Evolutionary conservation across 2,888 invertebrate species (phyloP), one percentile per base, ranked within the genome.

Genomic region (Molanna angustata): DNA sequence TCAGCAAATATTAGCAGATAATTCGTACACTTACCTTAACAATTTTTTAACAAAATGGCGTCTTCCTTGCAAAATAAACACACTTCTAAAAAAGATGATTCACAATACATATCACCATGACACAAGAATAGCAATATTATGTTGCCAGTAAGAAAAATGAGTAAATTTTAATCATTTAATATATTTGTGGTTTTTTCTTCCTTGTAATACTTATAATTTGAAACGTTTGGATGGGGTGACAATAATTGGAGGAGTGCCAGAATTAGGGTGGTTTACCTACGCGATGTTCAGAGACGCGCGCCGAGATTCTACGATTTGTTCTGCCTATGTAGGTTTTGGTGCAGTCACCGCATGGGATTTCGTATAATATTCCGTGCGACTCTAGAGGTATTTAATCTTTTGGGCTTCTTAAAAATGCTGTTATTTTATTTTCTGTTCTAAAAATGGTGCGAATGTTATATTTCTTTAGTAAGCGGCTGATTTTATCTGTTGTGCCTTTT

Each of bases 21-120:
- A 11, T 11, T 13, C 14, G 35, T 14, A 35, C 35, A 13, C 35
- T 35, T 35, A 35, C 35, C 35, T 35, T 35, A 35, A 35, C 35
- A 35, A 35, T 35, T 35, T 35, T 35, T 35, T 35, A n/a, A n/a
- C 35, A 35, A 35, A 35, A 35, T 35, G 35, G 35, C 35, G 9
- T 35, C 35, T 35, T 35, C 14, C 14, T 35, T 14, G 4, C 35
- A 13, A 35, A 35, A 35, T 35, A 4, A 11, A 13, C 4, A 35
- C 35, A 35, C 4, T 4, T 14, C 35, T 13, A 35, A 11, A 35
- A 11, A 14, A 35, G 35, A 35, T 13, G 14, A 4, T 14, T 35
- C 9, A 35, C 35, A 35, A 13, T 4, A 13, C 35, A 35, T 35
- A n/a, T n/a, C 35, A 14, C 4, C 13, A 35, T 13, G 35, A 35